Evolutionary conservation across 2,797 vertebrate genomes (phyloP).

Genomic region (Hypotaenidia philippensis): DNA sequence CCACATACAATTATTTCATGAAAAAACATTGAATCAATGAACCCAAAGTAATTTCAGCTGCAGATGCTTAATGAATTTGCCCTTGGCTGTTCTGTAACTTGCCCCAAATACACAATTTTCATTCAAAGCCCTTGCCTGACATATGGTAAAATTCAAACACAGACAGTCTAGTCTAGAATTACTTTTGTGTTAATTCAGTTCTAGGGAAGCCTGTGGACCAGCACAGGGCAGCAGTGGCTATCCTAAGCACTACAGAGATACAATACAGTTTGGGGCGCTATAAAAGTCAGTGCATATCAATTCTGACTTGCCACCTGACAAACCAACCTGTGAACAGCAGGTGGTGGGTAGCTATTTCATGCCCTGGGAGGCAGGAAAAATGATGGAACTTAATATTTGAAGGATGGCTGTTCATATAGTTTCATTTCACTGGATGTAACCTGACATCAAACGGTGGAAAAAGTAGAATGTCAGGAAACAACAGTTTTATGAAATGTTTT

Average conservation of each 20-base stretch:
- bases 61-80: slow-evolving; percentile 59
- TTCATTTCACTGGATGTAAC: slow-evolving; percentile 70
- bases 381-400: slow-evolving; percentile 65
- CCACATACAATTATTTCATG: slow-evolving; percentile 48
- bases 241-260: background rate
- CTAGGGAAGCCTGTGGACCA: background rate
- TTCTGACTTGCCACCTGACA: slow-evolving; percentile 44
- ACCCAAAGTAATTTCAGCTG: slow-evolving; percentile 64
- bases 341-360: slow-evolving; percentile 53
- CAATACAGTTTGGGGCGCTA: background rate
- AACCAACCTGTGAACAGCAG: slow-evolving; percentile 40
- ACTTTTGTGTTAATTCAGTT: slow-evolving; percentile 35
- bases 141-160: slow-evolving; percentile 44
- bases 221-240: background rate
- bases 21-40: slow-evolving; percentile 61
- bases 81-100: slow-evolving; percentile 48
- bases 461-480: slow-evolving; percentile 50
- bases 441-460: slow-evolving; percentile 62
- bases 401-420: slow-evolving; percentile 61
- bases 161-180: slow-evolving; percentile 17
- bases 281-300: slow-evolving; percentile 31
- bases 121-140: slow-evolving; percentile 9
- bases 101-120: slow-evolving; percentile 48
- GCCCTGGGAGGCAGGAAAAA: slow-evolving; percentile 48
- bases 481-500: slow-evolving; percentile 60